A percentile compares a stretch with the other conserved stretches of the same genome.
These are phyloP conservation scores for Phrynocephalus vlangalii DNA, from an alignment of 2,797 vertebrate genomes.

Conservation along the genomic window DNA sequence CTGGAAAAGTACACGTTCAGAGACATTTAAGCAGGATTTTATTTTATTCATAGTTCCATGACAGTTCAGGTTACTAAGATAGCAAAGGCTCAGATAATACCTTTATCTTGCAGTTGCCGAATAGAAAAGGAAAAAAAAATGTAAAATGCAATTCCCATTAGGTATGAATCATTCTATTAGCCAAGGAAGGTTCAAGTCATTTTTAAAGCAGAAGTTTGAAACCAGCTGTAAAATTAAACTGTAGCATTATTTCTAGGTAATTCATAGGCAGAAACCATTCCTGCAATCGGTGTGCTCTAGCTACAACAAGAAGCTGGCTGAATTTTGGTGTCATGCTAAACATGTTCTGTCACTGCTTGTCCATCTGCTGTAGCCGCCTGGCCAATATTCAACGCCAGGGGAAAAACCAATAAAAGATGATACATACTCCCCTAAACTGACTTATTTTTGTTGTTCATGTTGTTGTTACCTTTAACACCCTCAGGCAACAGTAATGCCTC, in stretches of 20 bases:
- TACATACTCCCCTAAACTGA: constrained; percentile 10
- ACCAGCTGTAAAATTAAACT: constrained; percentile 59
- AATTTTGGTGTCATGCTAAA: constrained; percentile 51
- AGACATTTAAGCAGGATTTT: not conserved
- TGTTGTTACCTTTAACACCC: constrained; percentile 17
- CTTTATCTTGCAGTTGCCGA: not conserved
- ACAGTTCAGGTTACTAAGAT: not conserved
- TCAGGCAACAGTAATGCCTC: constrained; percentile 22
- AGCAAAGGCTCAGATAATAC: not conserved
- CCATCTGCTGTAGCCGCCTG: constrained; percentile 48
- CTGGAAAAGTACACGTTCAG: not conserved
- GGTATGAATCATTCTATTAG: not conserved
- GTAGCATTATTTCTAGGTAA: constrained; percentile 35
- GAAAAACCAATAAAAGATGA: constrained; percentile 19
- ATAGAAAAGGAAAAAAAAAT: not conserved
- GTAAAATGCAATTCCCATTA: not conserved
- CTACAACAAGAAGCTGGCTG: constrained; percentile 42
- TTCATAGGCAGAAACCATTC: constrained; percentile 51
- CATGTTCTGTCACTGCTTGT: constrained; percentile 21
- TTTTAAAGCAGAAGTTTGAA: constrained; percentile 26
- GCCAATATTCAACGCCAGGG: constrained; percentile 35
- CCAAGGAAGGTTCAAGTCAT: not conserved
- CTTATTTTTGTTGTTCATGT: not conserved
- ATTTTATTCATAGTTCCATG: not conserved
- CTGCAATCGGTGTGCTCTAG: constrained; percentile 55